Base-by-base conservation (phyloP, 2,888 invertebrate species). In the Lydus trimaculatus region DNA sequence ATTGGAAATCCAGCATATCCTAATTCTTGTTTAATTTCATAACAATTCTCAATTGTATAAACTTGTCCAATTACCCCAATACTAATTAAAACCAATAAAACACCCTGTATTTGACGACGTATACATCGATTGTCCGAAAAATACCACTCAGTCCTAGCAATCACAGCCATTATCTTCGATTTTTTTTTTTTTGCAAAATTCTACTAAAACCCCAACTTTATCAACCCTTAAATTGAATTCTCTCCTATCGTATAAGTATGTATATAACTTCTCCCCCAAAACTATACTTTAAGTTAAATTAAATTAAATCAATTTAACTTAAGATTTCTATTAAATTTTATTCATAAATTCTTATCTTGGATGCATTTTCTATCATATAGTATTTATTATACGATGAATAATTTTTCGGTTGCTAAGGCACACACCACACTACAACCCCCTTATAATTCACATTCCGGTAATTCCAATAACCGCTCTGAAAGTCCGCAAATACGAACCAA, bases 1-100 rank as follows among this genome's bases (percentile, higher is more conserved):
- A 84, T 82, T 73, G 86, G 85, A 84, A 88, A 86, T 84, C 87
- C 87, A 83, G 86, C 87, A 80, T 85, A 85, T 80, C 86, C 86
- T 76, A 88, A 87, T 73, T 86, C 84, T 80, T 80, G 86, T 83
- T 84, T 87, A 76, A 87, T 87, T 81, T 84, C 86, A 71, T 87
- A 84, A 86, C 89, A 89, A 76, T 87, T 86, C 78, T 52, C 52
- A 9, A 25, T 52, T 71, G 72, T 31, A 33, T 48, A 39, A 77
- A 75, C 69, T 68, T 78, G 70, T 74, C 73, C 61, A 71, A 67
- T 58, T 58, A 69, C 72, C 69, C 76, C 73, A 65, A 73, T 36
- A 76, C 67, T 73, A 52, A 78, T 75, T 74, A 79, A 74, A 72
- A 78, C 73, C 73, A 78, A 73, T 76, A 79, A 66, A 70, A 78